Evolutionary conservation across 1,140 invertebrate genomes (phyloP), one percentile per base, ranked within the genome.

Genomic region (Chrysopa pallens): DNA sequence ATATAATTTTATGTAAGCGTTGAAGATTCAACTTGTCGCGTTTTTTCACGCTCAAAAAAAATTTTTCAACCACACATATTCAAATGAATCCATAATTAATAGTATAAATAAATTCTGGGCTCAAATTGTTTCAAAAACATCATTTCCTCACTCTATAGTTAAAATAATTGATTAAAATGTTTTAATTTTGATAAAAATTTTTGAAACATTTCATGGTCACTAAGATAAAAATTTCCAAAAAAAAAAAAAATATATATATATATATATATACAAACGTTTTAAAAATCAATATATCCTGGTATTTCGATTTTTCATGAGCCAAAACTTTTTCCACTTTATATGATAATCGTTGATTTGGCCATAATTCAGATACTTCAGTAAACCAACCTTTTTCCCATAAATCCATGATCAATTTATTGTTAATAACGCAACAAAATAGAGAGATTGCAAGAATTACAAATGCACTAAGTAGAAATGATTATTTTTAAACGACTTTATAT

Each of bases 331-430:
- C 80, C 0, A 96, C 78, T 72, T 95, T 69, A 35, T 98, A 63
- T 1, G 91, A 94, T 55, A 95, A 78, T 8, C 78, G 74, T 51
- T 93, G 78, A 1, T 92, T 93, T 0, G 89, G 87, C 91, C 93
- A 97, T 47, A 94, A 67, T 5, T 79, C 72, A 54, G 78, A 84
- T 11, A 84, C 70, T 67, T 95, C 91, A 50, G 80, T 88, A 54
- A 92, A 95, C 90, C 90, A 95, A 40, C 86, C 85, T 47, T 80
- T 65, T 52, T 78, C 31, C 31, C 8, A 11, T 33, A 12, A 9
- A 33, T 33, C n/a, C 31, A 33, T 33, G 17, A 23, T n/a, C n/a
- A n/a, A n/a, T n/a, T n/a, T n/a, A n/a, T 23, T 23, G 17, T 23
- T 23, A 5, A n/a, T n/a, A n/a, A 23, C 17, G 5, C 17, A 23